phyloP scores from a whole-genome alignment of 1,140 invertebrate genomes.

The Eriosoma lanigerum region DNA sequence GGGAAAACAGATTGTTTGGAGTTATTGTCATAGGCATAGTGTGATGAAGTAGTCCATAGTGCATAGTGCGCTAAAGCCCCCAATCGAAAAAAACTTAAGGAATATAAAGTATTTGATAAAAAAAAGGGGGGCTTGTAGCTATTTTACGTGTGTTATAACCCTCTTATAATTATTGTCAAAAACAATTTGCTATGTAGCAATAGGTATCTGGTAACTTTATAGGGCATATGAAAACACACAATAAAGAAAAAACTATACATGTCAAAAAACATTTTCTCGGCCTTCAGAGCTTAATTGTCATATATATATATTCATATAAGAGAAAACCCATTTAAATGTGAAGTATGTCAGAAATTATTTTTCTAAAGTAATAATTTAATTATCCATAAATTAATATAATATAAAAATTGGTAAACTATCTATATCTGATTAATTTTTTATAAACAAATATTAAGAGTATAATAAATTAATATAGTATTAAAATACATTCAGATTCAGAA shows the following conservation, averaged over 20 bases:
- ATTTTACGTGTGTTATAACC: too few relatives aligned
- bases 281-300: constrained; percentile 67
- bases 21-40: too few relatives aligned
- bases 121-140: too few relatives aligned
- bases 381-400: background rate
- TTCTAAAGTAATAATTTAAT: background rate
- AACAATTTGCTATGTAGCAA: constrained; percentile 64
- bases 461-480: too few relatives aligned
- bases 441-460: too few relatives aligned
- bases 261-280: constrained; percentile 66
- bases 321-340: constrained; percentile 52
- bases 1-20: constrained; percentile 53
- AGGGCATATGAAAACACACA: constrained; percentile 71
- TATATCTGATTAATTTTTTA: too few relatives aligned
- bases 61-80: too few relatives aligned
- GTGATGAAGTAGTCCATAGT: too few relatives aligned
- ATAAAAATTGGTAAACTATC: background rate
- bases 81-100: too few relatives aligned
- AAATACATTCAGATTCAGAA: too few relatives aligned
- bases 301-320: constrained; percentile 53
- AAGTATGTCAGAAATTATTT: constrained; percentile 70
- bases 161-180: constrained; percentile 66
- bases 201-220: too few relatives aligned
- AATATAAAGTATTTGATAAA: too few relatives aligned
- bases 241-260: constrained; percentile 73